Percentiles rank a stretch among this genome's conserved stretches.
These are phyloP conservation scores for Leptinotarsa defecta DNA, from an alignment of 1,140 invertebrate genomes.

Conservation along the genomic window DNA sequence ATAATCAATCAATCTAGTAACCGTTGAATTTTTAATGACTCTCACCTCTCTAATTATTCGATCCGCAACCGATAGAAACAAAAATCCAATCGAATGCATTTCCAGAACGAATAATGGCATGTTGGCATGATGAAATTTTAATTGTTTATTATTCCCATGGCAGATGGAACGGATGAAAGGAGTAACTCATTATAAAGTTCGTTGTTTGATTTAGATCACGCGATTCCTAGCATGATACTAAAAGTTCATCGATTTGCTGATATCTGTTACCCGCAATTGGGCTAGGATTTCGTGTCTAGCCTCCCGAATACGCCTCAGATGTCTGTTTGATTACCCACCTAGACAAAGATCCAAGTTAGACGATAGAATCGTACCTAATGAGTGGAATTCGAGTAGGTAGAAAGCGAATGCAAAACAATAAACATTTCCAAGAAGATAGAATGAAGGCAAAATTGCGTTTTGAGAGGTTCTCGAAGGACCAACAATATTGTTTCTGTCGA, in stretches of 20 bases:
- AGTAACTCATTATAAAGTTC: constrained; percentile 8
- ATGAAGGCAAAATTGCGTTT: too few relatives aligned
- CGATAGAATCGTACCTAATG: too few relatives aligned
- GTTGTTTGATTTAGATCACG: constrained; percentile 5
- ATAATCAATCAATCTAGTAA: too few relatives aligned
- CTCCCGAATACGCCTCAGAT: neutral
- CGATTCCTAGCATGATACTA: neutral
- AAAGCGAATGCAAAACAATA: too few relatives aligned
- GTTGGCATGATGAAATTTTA: constrained; percentile 1
- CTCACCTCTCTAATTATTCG: too few relatives aligned
- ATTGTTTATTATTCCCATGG: constrained; percentile 3
- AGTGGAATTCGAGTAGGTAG: too few relatives aligned
- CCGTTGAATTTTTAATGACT: neutral
- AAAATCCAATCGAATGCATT: neutral
- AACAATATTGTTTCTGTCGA: too few relatives aligned
- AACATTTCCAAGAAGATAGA: too few relatives aligned
- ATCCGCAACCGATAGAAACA: too few relatives aligned
- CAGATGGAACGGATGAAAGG: neutral
- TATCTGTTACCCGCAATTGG: constrained; percentile 4
- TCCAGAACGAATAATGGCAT: neutral
- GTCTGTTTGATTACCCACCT: too few relatives aligned
- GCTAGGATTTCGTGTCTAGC: neutral
- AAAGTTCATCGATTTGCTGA: neutral
- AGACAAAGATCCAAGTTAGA: too few relatives aligned
- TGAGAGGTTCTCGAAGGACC: too few relatives aligned